Conservation (phyloP, 2,113 vertebrate genomes). For the Hyperopisus bebe region DNA sequence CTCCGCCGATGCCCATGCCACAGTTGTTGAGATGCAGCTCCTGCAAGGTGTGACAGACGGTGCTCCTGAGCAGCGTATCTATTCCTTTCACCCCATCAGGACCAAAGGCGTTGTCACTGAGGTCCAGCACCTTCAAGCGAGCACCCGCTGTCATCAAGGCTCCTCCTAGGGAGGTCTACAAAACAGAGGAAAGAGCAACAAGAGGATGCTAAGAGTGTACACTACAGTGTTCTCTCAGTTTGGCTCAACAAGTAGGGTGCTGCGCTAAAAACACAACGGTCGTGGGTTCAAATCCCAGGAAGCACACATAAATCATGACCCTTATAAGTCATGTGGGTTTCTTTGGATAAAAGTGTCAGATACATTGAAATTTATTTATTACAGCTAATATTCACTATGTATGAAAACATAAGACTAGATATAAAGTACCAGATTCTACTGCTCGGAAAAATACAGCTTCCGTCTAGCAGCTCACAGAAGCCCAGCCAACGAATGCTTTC, state of each 20-base stretch:
- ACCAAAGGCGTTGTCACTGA: slow-evolving; percentile 96
- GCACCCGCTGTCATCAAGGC: slow-evolving; percentile 82
- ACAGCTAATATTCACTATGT: neutral
- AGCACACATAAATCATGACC: neutral
- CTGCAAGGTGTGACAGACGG: slow-evolving; percentile 74
- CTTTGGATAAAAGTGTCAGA: neutral
- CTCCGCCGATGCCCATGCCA: slow-evolving; percentile 94
- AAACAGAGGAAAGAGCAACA: neutral
- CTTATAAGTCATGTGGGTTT: neutral
- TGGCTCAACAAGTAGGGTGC: neutral
- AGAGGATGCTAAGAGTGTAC: neutral
- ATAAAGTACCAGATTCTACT: neutral
- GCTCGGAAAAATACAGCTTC: neutral
- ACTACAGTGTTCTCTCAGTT: neutral
- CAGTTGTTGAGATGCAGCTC: slow-evolving; percentile 95
- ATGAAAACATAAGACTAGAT: neutral
- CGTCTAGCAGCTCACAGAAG: neutral
- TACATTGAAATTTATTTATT: neutral
- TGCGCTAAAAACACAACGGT: neutral
- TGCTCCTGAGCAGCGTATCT: slow-evolving; percentile 80
- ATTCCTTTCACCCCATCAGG: slow-evolving; percentile 91
- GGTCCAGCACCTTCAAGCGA: slow-evolving; percentile 79
- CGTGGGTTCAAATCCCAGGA: neutral
- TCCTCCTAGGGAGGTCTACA: slow-evolving; percentile 81
- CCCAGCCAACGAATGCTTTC: neutral